Base-by-base conservation (phyloP, 1,140 invertebrate genomes). In the Oppia nitens region DNA sequence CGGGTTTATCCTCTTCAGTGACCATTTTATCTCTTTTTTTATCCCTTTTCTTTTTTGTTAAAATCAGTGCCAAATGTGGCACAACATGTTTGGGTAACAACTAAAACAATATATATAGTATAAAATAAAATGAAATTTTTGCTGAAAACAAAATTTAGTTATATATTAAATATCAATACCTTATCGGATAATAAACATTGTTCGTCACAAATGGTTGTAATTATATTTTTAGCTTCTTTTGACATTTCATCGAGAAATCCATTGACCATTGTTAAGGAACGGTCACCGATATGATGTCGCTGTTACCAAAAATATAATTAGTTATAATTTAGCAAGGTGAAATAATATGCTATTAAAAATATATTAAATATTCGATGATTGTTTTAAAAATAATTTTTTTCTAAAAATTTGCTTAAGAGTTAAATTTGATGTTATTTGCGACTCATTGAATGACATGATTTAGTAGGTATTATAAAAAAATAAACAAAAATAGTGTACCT, bases 201-300 rank as follows among this genome's bases (percentile, higher is more conserved):
- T 67, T 96, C 89, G 73, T 97, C 92, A 76, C 93, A 97, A 68
- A 98, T 95, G 1, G 90, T 91, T 1, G 92, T 96, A 24, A 97
- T 95, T 40, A 97, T 96, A 72, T 97, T 96, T 72, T 96, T 97
- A 0, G 92, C 89, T 75, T 98, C 93, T 74, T 96, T 96, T 0
- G 92, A 89, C 88, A 98, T 97, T 75, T 98, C 92, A 70, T 97
- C 92, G 27, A 99, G 74, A 71, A 93, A 97, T 77, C 93, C 87
- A 68, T 98, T 96, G 0, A 97, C 91, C 51, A 97, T 90, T 59
- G 91, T 94, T 3, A 98, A 75, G 70, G 91, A 94, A 59, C 91
- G 78, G 68, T 96, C 91, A 59, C 93, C 79, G 65, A 96, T 93
- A 69, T 95, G 89, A 75, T 95, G 88, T 62, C 94, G 77, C 78